Base-by-base conservation (phyloP, 2,797 vertebrate genomes). In the Triplophysa bombifrons region DNA sequence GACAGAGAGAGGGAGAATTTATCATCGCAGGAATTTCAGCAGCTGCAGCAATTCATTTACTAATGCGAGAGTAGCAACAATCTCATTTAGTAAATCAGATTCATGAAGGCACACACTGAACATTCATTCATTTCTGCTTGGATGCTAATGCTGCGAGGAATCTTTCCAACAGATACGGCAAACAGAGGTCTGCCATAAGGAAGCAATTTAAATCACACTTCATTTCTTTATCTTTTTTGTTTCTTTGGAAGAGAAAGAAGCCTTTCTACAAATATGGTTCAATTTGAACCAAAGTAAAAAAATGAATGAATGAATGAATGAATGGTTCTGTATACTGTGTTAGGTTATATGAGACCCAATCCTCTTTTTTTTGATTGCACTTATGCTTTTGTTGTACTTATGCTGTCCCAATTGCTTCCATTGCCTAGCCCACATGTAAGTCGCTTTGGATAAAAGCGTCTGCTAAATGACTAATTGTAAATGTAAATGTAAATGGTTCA, bases 11-110 rank as follows among this genome's bases (percentile, higher is more conserved):
- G 74, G 80, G 30, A 61, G 53, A 80, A 79, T 66, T 74, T 61
- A 65, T 48, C 50, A 80, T 19, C 60, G 74, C 80, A 78, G 73
- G 78, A 69, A 83, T 87, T 86, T 80, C 82, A 84, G 85, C 86
- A 88, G 86, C 85, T 74, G 83, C 82, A 82, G 76, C 72, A 80
- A 86, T 88, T 88, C 68, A 89, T 92, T 90, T 89, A 89, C 85
- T 89, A 86, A 90, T 89, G 84, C 85, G 85, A 83, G 80, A 84
- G 86, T 72, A 22, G 85, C 78, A 85, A 84, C 81, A 87, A 86
- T 86, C 84, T 88, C 80, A 86, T 89, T 90, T 80, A 22, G 64
- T 80, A 91, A 90, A 89, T 88, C 85, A 78, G 81, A 75, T 82
- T 88, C 87, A 89, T 80, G 69, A 88, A 88, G 85, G 81, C 84